Conservation (phyloP, 2,888 invertebrate genomes). For the Nasonia oneida region DNA sequence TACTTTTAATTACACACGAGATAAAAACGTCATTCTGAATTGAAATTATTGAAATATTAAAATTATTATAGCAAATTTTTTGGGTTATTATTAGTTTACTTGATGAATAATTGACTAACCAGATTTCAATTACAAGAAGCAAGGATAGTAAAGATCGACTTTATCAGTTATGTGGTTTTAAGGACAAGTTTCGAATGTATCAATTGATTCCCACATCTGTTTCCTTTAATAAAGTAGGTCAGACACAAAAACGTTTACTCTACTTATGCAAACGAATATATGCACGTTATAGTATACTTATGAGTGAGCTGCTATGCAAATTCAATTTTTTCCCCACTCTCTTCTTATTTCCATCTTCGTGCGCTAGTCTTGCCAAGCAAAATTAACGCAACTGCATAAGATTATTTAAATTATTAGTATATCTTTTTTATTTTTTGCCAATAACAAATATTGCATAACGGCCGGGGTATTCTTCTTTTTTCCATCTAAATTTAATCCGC, state of each 20-base stretch:
- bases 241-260: background rate
- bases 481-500: background rate
- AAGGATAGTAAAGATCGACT: background rate
- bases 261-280: constrained; percentile 20
- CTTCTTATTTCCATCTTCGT: background rate
- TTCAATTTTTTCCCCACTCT: background rate
- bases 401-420: background rate
- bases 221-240: background rate
- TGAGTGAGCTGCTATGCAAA: constrained; percentile 16
- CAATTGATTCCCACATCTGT: background rate
- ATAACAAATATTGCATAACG: too few species aligned
- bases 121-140: background rate
- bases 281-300: background rate
- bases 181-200: background rate
- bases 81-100: background rate
- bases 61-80: background rate
- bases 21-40: too few species aligned
- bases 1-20: too few species aligned
- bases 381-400: background rate
- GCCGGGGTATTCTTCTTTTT: too few species aligned
- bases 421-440: background rate
- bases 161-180: background rate
- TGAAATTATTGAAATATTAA: too few species aligned
- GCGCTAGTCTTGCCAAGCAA: background rate
- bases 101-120: too few species aligned